These are phyloP conservation scores for Intellagama lesueurii DNA, from an alignment of 2,797 vertebrate genomes.

Conservation along the genomic window DNA sequence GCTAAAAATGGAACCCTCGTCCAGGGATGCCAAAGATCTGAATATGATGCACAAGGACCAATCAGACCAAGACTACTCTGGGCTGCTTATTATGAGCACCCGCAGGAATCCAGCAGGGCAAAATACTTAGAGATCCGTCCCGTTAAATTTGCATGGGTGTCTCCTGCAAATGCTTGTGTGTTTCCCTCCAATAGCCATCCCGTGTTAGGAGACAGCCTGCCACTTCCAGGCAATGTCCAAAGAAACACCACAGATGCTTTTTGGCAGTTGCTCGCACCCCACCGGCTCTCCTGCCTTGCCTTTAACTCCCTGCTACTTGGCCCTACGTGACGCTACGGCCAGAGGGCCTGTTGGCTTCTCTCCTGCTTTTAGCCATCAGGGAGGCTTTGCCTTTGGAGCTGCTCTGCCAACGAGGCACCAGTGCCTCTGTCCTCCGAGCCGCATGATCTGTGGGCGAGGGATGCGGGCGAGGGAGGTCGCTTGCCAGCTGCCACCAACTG, in stretches of 20 bases:
- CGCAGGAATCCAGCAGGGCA: background rate
- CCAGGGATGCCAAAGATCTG: background rate
- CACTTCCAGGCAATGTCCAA: too few species aligned
- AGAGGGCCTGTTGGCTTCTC: background rate
- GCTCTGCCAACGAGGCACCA: too few species aligned
- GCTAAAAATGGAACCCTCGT: too few species aligned
- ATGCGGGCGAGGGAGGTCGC: rapidly evolving
- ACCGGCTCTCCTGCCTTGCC: background rate
- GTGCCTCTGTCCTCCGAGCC: background rate
- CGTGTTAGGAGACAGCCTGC: background rate
- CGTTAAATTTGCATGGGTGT: background rate
- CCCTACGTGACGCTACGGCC: background rate
- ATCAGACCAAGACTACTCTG: background rate
- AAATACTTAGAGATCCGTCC: background rate
- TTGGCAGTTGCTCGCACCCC: background rate
- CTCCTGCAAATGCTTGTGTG: background rate
- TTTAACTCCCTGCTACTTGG: too few species aligned
- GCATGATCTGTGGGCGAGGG: background rate
- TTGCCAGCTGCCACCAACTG: background rate
- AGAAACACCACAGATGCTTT: background rate
- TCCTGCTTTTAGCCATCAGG: too few species aligned
- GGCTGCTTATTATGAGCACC: background rate
- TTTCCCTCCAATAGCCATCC: background rate
- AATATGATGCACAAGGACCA: too few species aligned
- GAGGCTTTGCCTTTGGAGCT: background rate